Base-by-base conservation (phyloP, 1,140 invertebrate genomes). In the Drosophila aff. region DNA sequence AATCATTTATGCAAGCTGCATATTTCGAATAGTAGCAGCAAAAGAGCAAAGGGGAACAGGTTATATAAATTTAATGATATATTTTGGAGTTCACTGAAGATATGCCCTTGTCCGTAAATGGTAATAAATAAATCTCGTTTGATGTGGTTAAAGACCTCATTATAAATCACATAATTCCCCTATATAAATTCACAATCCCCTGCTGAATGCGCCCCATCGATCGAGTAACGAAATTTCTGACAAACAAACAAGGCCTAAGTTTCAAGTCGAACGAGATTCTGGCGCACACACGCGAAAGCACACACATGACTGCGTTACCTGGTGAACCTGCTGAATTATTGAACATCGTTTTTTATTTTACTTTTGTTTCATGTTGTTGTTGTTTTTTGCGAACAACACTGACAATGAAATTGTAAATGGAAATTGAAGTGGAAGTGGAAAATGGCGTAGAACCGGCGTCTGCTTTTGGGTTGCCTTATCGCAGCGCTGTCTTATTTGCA, bases 261-360 rank as follows among this genome's bases (percentile, higher is more conserved):
- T 81, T 89, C 84, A 89, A 89, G 84, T 89, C 74, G 66, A 89
- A 90, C 84, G 50, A 89, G 81, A 90, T 90, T 90, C 63, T 57
- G 66, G 52, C 64, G 60, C 58, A 50, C 60, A 75, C 44, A 59
- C 21, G 28, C 68, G 36, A 71, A 58, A 33, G 47, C n/a, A 38
- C 68, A 69, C 61, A 49, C 64, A 57, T 46, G 57, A 68, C 31
- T 46, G 65, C 49, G 47, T 79, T 55, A 50, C 66, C 69, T 60
- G 67, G 31, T 36, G 62, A 71, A 73, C 67, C 71, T 73, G 67
- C 46, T 73, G 67, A 52, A 73, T 73, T 73, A 73, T 73, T 73
- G 53, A 73, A 60, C 69, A 72, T 40, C 23, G 71, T 38, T 61
- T 73, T 55, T 57, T 57, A 57, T 57, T 57, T 33, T 52, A 50